Base-by-base conservation (phyloP, 1,140 invertebrate species). In the Drosophila lowei region DNA sequence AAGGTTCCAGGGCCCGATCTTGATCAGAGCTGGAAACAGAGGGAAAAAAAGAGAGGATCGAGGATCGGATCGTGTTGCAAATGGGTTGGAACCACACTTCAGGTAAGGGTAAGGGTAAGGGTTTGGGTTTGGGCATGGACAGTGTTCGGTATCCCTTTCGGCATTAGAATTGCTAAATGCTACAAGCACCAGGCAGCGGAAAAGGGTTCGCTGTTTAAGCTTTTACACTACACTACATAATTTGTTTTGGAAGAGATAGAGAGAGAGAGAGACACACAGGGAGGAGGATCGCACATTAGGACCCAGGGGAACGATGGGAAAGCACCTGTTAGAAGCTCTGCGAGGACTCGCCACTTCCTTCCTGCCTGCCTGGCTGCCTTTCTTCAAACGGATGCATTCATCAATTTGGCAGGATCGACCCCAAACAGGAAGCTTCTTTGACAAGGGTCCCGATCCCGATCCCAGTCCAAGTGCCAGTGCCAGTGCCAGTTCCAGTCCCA, bases 321-420 rank as follows among this genome's bases (percentile, higher is more conserved):
- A 68, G 57, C 83, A 77, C 77, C 77, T 83, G 79, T 79, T 85
- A 71, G 59, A 65, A 72, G 71, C 70, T 73, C 46, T 52, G 34
- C 11, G 34, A 38, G 34, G 34, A 38, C 34, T 21, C 34, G 42
- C 55, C 59, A 83, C 77, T 84, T 81, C 78, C 77, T 81, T 73
- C 42, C 58, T 75, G 16, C 15, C 42, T 56, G 30, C 3, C 9
- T 34, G 34, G 34, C 4, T 34, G 9, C 11, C 34, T 38, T 55
- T 58, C 64, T 83, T 86, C 83, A 86, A 88, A 86, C 73, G 86
- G 86, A 89, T 90, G 86, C 86, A 89, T 89, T 79, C 86, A 89
- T 89, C 86, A 89, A 90, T 79, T 89, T 89, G 81, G 80, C 78
- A 70, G 83, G 64, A 53, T 55, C 64, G 41, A 38, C 34, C 34